Base-by-base conservation (phyloP, 2,888 invertebrate genomes). In the Pedicia rivosa region DNA sequence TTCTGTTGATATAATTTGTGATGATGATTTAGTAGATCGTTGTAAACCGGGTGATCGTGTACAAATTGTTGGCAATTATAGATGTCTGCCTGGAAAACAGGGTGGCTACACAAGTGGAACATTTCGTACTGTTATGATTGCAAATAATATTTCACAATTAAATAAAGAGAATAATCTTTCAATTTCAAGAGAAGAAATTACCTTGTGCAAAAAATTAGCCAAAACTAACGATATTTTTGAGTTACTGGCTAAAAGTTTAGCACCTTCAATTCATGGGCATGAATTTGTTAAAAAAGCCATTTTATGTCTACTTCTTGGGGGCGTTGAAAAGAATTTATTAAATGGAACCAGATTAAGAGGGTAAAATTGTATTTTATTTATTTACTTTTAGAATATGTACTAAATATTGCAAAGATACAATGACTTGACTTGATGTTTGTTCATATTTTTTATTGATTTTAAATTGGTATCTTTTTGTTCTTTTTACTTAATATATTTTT, bases 231-330 rank as follows among this genome's bases (percentile, higher is more conserved):
- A 91, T 56, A 81, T 92, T 43, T 97, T 95, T 55, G 84, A 92
- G 37, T 59, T 90, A 40, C 65, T 99, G 22, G 73, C 88, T 37
- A 81, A 82, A 51, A 97, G 97, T 0, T 62, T 98, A 36, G 98
- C 98, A 0, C 98, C 98, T 0, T 94, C 97, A 1, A 99, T 99
- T 53, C 90, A 94, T 50, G 98, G 98, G 0, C 91, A 98, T 51
- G 83, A 88, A 19, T 92, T 78, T 53, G 90, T 97, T 6, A 99
- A 98, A 62, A 86, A 84, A 54, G 97, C 98, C 0, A 84, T 98
- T 42, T 65, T 99, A 17, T 95, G 95, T 54, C 69, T 95, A 51
- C 59, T 98, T 38, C 65, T 98, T 5, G 97, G 98, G 1, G 98
- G 98, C 0, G 82, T 83, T 45, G 98, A 99, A 63, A 98, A 95